Conservation (phyloP, 2,113 vertebrate species). For the Spea multiplicata region DNA sequence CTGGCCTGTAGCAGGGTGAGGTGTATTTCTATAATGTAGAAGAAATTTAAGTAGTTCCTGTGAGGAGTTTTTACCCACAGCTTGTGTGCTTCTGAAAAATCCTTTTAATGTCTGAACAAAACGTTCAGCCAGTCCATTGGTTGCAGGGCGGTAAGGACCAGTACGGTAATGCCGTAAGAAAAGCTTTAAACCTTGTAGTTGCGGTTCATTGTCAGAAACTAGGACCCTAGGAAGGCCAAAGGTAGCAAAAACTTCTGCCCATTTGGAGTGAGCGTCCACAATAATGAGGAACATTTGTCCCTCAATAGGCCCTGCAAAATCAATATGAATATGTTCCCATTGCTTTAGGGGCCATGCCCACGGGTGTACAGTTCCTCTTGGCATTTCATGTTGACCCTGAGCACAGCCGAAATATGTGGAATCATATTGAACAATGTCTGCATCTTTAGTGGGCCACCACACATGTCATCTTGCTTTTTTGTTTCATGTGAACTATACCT, state of each 20-base stretch:
- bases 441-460: no score
- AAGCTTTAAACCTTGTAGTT: background rate
- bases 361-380: no score
- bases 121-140: background rate
- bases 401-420: no score
- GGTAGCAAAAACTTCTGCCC: background rate
- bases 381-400: no score
- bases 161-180: background rate
- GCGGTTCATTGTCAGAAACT: background rate
- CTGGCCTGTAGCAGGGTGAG: background rate
- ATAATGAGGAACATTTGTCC: background rate
- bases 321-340: background rate
- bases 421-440: no score
- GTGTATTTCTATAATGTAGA: background rate
- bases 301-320: background rate
- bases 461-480: no score
- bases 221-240: background rate
- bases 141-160: background rate
- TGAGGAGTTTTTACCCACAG: background rate
- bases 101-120: background rate
- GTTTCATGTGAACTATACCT: no score
- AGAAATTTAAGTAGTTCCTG: background rate
- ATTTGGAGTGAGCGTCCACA: background rate
- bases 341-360: background rate
- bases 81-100: background rate